Base-by-base conservation (phyloP, 2,888 invertebrate genomes). In the Sphinx pinastri region DNA sequence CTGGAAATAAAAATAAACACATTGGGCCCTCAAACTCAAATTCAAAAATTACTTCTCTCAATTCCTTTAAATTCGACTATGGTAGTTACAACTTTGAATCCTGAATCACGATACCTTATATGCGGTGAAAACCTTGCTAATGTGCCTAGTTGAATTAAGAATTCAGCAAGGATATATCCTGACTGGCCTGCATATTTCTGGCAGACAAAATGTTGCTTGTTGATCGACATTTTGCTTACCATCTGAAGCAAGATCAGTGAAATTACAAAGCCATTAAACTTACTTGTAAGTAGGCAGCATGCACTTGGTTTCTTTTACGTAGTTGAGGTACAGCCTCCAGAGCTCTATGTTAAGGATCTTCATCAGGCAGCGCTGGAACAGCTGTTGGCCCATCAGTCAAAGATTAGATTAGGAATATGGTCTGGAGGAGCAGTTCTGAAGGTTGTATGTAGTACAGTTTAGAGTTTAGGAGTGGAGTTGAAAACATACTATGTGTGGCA, bases 311-410 rank as follows among this genome's bases (percentile, higher is more conserved):
- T 99, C 99, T 93, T 99, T 98, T 52, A 99, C 99, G 91, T 99
- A 99, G 79, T 97, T 97, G 72, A 99, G 95, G 92, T 99, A 99
- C 70, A 99, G 95, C 87, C 99, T 97, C 99, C 99, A 99, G 75
- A 99, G 94, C 89, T 99, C 99, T 76, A 99, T 99, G 94, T 99
- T 99, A 72, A 99, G 95, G 77, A 99, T 99, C 95, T 99, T 99
- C 94, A 99, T 98, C 71, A 99, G 95, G 91, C 99, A 99, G 78
- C 99, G 95, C 95, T 99, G 98, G 95, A 99, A 99, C 78, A 99
- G 95, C 97, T 99, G 78, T 14, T 54, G 71, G 38, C 51, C 69
- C 57, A 68, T 49, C 63, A 49, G 19, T 16, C 19, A 11, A 6
- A 1, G 10, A 1, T 47, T 63, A 47, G 12, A 38, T 7, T 38